These are phyloP conservation scores for Monarcha castaneiventris DNA, from an alignment of 2,113 vertebrate genomes.

Conservation along the genomic window DNA sequence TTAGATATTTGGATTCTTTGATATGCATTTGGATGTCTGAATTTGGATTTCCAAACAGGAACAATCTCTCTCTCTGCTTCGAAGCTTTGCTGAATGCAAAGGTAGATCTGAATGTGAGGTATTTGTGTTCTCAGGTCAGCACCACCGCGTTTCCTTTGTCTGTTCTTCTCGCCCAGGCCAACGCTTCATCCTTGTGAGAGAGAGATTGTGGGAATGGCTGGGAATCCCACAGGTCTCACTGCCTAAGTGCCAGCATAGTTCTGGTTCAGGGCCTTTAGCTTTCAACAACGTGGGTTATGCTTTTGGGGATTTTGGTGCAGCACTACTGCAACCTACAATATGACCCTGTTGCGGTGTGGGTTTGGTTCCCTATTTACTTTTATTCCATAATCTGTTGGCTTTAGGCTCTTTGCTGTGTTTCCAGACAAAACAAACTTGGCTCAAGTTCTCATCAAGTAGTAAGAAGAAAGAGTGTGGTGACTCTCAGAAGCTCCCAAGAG, in stretches of 20 bases:
- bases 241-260: background rate
- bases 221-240: background rate
- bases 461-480: background rate
- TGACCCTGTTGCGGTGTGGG: background rate
- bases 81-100: background rate
- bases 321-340: background rate
- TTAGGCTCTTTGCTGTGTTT: background rate
- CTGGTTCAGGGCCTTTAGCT: background rate
- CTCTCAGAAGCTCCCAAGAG: background rate
- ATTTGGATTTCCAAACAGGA: background rate
- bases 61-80: background rate
- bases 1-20: background rate
- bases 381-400: background rate
- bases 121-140: background rate
- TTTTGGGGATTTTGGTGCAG: background rate
- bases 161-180: fast-evolving
- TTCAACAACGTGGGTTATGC: background rate
- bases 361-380: background rate
- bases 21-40: background rate
- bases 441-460: background rate
- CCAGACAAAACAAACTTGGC: background rate
- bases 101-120: background rate
- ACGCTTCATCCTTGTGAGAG: background rate
- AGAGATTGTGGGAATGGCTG: background rate
- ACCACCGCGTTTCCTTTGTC: background rate